phyloP scores from a whole-genome alignment of 2,888 invertebrate genomes.

The Willowsia nigromaculata region DNA sequence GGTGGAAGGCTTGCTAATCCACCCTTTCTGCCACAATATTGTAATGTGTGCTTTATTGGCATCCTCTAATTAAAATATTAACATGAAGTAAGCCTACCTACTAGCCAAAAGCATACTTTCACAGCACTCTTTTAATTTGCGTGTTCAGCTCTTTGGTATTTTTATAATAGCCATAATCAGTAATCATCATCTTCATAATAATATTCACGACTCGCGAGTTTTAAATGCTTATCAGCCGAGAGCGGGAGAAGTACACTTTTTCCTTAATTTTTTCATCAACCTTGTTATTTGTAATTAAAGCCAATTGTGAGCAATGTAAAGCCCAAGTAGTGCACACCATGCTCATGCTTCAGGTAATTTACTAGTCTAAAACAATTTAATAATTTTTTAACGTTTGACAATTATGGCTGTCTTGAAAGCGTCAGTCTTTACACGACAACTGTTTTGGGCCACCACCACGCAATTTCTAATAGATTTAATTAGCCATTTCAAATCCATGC shows the following conservation, averaged over 20 bases:
- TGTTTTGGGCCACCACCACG: slow-evolving; percentile 15
- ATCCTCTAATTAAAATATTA: slow-evolving; percentile 31
- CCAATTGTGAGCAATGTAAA: not conserved
- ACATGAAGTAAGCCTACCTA: not conserved
- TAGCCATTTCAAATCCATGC: not conserved
- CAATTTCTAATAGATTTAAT: slow-evolving; percentile 16
- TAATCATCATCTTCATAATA: not conserved
- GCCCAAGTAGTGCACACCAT: not conserved
- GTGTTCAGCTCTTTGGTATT: not conserved
- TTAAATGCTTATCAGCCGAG: not conserved
- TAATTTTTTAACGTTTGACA: not conserved
- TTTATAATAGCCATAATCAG: slow-evolving; percentile 4
- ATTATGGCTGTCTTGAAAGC: slow-evolving; percentile 10
- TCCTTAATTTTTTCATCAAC: slow-evolving; percentile 24
- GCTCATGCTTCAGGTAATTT: not conserved
- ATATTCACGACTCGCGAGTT: not conserved
- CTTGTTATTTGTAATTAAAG: not conserved
- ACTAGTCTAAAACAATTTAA: not conserved
- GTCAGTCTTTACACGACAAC: slow-evolving; percentile 15
- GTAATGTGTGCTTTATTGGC: not conserved
- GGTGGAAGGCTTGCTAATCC: not conserved
- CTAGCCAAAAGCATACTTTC: not conserved
- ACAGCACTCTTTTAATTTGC: no score
- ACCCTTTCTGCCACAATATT: slow-evolving; percentile 12
- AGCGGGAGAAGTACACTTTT: not conserved